Base-by-base conservation (phyloP, 1,140 invertebrate genomes). In the Colletes gigas region DNA sequence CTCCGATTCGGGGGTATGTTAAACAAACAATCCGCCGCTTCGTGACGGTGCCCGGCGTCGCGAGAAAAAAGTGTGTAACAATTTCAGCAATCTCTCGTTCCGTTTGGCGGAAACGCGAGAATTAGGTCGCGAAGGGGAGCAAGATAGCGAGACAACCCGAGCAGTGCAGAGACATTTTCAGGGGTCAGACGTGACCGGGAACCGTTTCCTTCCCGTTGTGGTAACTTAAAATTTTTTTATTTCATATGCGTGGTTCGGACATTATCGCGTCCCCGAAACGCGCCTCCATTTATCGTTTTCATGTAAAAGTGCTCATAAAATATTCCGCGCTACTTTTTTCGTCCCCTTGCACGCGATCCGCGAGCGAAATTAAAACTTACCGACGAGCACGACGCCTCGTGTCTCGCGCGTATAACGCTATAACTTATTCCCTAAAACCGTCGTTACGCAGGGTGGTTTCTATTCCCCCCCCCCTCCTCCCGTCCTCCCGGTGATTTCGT, bases 281-380 rank as follows among this genome's bases (percentile, higher is more conserved):
- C 21, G 52, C 19, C 15, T 17, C n/a, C 19, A 12, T 30, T 6
- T 44, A 41, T 66, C 63, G n/a, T 71, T 15, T 41, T 60, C 55
- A 44, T 78, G 59, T 69, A 78, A 78, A 63, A 78, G 44, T 60
- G 54, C 39, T 60, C 17, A 54, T 68, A 76, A 68, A 68, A 76
- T 76, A 68, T 68, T 68, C 39, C 52, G 10, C 65, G 50, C 39
- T 44, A 47, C 15, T 5, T 19, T 65, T 30, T 41, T 44, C 52
- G 8, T 9, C 65, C 65, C 41, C 39, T 52, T 19, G 19, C 71
- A 30, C 21, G 19, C 47, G 60, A 62, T 15, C 30, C 14, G n/a
- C n/a, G 44, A 54, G 47, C 66, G 54, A 76, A 76, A 67, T 21
- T 15, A 68, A 76, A 59, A 69, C 15, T 55, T 15, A 62, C 15